These are phyloP conservation scores for Sylvilagus bachmani DNA, from an alignment of 2,113 vertebrate genomes.

Conservation along the genomic window DNA sequence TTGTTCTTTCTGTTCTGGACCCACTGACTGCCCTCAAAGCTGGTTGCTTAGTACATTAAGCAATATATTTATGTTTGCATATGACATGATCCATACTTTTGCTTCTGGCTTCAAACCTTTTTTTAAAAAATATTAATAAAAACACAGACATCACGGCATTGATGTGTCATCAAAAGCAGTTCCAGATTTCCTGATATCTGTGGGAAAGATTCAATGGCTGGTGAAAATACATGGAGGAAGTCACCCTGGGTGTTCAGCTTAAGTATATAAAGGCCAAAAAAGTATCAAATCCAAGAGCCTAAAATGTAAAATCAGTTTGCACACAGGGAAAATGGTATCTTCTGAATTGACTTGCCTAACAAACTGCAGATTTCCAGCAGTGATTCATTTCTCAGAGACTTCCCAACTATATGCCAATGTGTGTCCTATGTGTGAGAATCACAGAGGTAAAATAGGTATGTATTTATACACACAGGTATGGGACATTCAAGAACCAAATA, in stretches of 20 bases:
- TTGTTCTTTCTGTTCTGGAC: background rate
- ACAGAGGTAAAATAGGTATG: background rate
- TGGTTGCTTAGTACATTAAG: background rate
- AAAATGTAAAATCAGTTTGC: constrained; percentile 8
- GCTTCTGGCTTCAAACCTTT: constrained; percentile 55
- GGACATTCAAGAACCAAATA: background rate
- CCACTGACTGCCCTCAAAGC: background rate
- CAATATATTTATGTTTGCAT: constrained; percentile 18
- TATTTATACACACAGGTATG: background rate
- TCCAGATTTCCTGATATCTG: constrained; percentile 71
- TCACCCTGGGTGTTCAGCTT: background rate
- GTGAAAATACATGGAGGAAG: background rate
- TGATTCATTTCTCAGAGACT: constrained; percentile 3
- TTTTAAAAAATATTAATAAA: constrained; percentile 63
- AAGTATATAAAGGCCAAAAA: background rate
- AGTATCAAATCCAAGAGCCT: background rate
- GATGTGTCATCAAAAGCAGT: constrained; percentile 68
- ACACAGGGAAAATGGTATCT: background rate
- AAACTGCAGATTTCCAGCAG: background rate
- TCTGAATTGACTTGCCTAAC: background rate
- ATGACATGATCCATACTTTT: constrained; percentile 58
- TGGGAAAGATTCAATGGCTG: constrained; percentile 51
- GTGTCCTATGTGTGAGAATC: background rate
- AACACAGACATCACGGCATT: constrained; percentile 80
- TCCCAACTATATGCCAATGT: background rate